Percentiles rank a stretch among this genome's conserved stretches.
phyloP scores from a whole-genome alignment of 35 echinoderm and acorn worm species.

The Heliocidaris tuberculata region DNA sequence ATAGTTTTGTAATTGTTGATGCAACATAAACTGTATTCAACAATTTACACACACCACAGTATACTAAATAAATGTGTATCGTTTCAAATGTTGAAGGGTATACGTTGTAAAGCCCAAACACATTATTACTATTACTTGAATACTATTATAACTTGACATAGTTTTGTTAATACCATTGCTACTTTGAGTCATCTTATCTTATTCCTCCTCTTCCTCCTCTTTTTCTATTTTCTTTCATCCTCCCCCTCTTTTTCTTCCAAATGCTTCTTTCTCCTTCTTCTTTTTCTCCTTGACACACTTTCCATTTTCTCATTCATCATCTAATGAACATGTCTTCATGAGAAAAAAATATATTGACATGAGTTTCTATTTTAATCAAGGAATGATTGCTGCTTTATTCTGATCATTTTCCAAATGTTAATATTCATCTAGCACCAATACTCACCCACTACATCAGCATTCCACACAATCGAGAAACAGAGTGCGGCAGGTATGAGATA shows the following conservation, averaged over 20 bases:
- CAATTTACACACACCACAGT: neutral
- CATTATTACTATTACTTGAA: neutral
- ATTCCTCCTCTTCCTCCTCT: no score
- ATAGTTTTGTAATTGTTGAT: neutral
- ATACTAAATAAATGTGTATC: neutral
- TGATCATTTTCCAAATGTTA: neutral
- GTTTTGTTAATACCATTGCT: no score
- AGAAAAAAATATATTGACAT: neutral
- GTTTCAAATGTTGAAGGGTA: neutral
- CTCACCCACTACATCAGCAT: slow-evolving; percentile 25
- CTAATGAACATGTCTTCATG: neutral
- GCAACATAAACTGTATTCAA: neutral
- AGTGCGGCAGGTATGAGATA: neutral
- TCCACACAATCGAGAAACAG: slow-evolving; percentile 16
- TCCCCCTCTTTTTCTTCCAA: no score
- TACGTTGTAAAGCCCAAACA: neutral
- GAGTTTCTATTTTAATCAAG: neutral
- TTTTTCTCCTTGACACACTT: neutral
- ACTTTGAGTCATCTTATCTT: no score
- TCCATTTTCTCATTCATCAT: neutral
- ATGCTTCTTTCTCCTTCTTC: no score
- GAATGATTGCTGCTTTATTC: neutral
- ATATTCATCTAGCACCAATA: neutral
- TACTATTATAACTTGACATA: no score
- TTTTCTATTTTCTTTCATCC: no score